Base-by-base conservation (phyloP, 2,113 vertebrate species). In the Echinops telfairi region DNA sequence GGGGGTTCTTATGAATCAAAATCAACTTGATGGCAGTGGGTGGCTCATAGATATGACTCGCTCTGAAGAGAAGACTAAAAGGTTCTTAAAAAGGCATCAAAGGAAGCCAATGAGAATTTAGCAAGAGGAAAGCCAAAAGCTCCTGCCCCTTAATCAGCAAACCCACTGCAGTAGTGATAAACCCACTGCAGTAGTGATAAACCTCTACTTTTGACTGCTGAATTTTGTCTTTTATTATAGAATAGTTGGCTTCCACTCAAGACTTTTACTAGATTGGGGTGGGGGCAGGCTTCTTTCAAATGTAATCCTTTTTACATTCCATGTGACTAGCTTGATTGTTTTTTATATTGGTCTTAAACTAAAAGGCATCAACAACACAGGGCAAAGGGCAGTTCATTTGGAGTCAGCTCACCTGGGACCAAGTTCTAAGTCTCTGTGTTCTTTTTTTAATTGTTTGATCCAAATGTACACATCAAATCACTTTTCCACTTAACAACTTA, bases 281-380 rank as follows among this genome's bases (percentile, higher is more conserved):
- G 4, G 47, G 47, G 47, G 47, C 10, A 9, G 5, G 25, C 75
- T 66, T 89, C 20, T 86, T 20, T 75, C 60, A 33, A 40, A 70
- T 66, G 91, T 89, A 64, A 93, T 94, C 73, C 76, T 4, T 60
- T n/a, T 96, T 83, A 85, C 83, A 87, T 79, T 92, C 79, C 80
- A 0, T 73, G 14, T 73, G 6, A 91, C 62, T 76, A 79, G 15
- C 10, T 81, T 88, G 53, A 84, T 92, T 57, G 70, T 88, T 93
- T 93, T 88, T 93, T 93, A 6, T 75, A 29, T 87, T 95, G 64
- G 19, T 88, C 43, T 92, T 93, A 78, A 92, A 84, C 25, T 73
- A 81, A 90, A 92, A 91, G 60, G 12, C 3, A 90, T 85, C 84
- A 53, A 78, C 36, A 92, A 25, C 78, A 76, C 14, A 86, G 16